Percentiles rank a stretch among this genome's conserved stretches.
These are phyloP conservation scores for Elanoides forficatus DNA, from an alignment of 2,113 vertebrate genomes.

Conservation along the genomic window DNA sequence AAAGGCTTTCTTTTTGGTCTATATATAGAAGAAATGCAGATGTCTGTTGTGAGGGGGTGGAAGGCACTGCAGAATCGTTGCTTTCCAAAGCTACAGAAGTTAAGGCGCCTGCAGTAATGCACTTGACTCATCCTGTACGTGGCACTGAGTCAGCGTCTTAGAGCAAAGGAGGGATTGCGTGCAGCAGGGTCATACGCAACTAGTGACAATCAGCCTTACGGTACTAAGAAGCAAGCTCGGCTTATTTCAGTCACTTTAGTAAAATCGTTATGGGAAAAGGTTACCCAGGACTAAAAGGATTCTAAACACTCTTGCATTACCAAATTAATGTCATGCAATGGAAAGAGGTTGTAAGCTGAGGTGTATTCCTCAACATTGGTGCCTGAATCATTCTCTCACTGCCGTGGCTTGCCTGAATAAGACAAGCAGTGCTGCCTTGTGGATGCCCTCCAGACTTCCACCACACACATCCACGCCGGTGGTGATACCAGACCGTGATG, in stretches of 20 bases:
- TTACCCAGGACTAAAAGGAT: neutral
- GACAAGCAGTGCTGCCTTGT: neutral
- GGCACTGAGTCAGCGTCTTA: neutral
- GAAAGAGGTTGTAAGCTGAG: neutral
- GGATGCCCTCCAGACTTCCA: neutral
- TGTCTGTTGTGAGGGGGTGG: neutral
- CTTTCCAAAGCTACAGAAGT: neutral
- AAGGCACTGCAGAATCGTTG: neutral
- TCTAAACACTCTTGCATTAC: neutral
- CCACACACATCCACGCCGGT: too few species aligned
- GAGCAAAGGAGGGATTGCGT: neutral
- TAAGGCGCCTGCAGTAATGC: neutral
- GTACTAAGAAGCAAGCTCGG: neutral
- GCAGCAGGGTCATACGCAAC: neutral
- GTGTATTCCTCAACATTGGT: neutral
- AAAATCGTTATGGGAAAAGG: neutral
- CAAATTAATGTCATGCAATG: neutral
- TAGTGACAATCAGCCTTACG: neutral
- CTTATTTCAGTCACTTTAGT: neutral
- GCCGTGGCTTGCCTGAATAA: neutral
- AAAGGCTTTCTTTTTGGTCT: neutral
- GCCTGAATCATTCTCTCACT: neutral
- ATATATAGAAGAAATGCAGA: conserved; percentile 33
- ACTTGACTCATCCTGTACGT: neutral
- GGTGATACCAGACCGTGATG: neutral